These are phyloP conservation scores for Saguinus imperator DNA, from an alignment of 2,113 vertebrate species.

Conservation along the genomic window DNA sequence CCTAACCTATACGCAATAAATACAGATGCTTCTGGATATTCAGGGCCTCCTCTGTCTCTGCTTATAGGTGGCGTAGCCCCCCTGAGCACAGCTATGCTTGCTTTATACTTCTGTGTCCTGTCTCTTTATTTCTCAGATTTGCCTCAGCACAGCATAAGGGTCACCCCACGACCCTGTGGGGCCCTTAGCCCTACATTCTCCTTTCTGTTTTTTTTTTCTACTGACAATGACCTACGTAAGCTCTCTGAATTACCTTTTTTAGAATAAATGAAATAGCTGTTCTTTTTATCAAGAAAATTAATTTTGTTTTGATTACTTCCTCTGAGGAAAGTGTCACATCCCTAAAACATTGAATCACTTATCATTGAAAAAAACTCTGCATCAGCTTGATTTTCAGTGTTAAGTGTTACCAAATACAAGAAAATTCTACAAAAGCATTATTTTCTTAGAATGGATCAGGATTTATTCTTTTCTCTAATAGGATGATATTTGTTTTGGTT, in stretches of 20 bases:
- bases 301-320: slow-evolving; percentile 28
- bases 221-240: neutral
- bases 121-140: no score
- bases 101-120: no score
- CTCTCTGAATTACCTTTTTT: neutral
- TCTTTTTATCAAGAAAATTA: slow-evolving; percentile 53
- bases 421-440: neutral
- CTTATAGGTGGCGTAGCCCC: no score
- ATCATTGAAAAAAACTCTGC: neutral
- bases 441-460: neutral
- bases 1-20: no score
- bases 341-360: neutral
- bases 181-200: no score
- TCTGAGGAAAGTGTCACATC: slow-evolving; percentile 9
- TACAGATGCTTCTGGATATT: no score
- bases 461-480: neutral
- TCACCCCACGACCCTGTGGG: no score
- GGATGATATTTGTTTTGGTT: neutral
- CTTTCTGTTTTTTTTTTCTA: neutral
- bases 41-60: no score
- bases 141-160: no score
- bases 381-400: slow-evolving; percentile 30
- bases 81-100: no score
- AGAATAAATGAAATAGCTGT: neutral
- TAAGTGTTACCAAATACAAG: neutral